These are phyloP conservation scores for Macrophya annulata DNA, from an alignment of 2,888 invertebrate species.

Conservation along the genomic window DNA sequence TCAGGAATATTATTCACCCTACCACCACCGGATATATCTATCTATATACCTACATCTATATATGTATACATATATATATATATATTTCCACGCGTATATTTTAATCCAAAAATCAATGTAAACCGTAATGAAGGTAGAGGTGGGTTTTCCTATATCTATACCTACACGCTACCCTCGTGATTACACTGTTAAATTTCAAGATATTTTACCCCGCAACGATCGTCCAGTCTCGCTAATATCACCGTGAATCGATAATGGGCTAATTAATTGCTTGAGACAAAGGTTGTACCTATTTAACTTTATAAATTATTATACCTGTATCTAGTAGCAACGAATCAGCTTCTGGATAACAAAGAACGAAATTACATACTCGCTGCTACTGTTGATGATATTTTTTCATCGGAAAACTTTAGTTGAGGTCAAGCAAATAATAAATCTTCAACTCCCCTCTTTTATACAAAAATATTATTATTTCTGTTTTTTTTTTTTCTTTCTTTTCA, in stretches of 20 bases:
- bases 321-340: too few relatives aligned
- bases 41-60: not conserved
- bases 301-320: too few relatives aligned
- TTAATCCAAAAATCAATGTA: constrained; percentile 37
- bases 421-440: not conserved
- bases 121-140: constrained; percentile 15
- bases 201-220: not conserved
- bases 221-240: not conserved
- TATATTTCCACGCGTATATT: not conserved
- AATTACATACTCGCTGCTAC: too few relatives aligned
- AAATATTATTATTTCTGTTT: too few relatives aligned
- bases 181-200: constrained; percentile 5
- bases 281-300: too few relatives aligned
- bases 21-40: not conserved
- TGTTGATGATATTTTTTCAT: not conserved
- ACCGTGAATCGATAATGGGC: not conserved
- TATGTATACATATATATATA: not conserved
- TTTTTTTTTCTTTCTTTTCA: too few relatives aligned
- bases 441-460: too few relatives aligned
- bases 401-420: not conserved
- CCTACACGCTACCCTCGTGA: not conserved
- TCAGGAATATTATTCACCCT: constrained; percentile 31
- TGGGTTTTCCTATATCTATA: not conserved
- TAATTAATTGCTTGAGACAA: not conserved
- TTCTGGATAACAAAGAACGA: too few relatives aligned